Conservation (phyloP, 1,140 invertebrate species). For the Bombus ignitus region DNA sequence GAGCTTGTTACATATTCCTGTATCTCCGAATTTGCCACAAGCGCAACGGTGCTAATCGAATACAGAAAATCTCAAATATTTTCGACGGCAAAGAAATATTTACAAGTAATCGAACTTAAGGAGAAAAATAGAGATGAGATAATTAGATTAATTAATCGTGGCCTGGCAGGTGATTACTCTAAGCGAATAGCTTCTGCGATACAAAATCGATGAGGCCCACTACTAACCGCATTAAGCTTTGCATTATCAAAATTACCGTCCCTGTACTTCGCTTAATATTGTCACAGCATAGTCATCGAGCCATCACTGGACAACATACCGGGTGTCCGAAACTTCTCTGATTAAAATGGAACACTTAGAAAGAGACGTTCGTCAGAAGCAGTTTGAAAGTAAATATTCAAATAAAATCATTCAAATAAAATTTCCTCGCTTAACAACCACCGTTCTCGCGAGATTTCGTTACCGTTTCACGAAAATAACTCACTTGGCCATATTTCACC, state of each 20-base stretch:
- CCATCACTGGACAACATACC: background rate
- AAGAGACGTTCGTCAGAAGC: background rate
- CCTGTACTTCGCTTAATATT: constrained; percentile 37
- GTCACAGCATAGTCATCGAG: constrained; percentile 4
- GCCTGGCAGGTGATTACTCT: background rate
- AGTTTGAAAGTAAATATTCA: background rate
- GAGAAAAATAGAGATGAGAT: background rate
- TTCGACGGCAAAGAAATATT: background rate
- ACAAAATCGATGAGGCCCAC: constrained; percentile 43
- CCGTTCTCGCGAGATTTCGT: too few relatives aligned
- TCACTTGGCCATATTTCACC: too few relatives aligned
- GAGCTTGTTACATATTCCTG: too few relatives aligned
- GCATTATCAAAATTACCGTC: constrained; percentile 54
- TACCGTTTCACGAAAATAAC: too few relatives aligned
- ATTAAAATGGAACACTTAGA: background rate
- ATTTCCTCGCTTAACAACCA: too few relatives aligned
- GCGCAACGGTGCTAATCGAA: too few relatives aligned
- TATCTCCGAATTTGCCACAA: too few relatives aligned
- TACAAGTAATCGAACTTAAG: background rate
- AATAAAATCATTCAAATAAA: too few relatives aligned
- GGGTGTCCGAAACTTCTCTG: background rate
- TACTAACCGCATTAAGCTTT: constrained; percentile 42
- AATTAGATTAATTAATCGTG: constrained; percentile 26
- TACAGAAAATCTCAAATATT: too few relatives aligned
- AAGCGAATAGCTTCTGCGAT: constrained; percentile 17